Evolutionary conservation across 2,113 vertebrate genomes (phyloP).

Genomic region (Melanerpes aurifrons): DNA sequence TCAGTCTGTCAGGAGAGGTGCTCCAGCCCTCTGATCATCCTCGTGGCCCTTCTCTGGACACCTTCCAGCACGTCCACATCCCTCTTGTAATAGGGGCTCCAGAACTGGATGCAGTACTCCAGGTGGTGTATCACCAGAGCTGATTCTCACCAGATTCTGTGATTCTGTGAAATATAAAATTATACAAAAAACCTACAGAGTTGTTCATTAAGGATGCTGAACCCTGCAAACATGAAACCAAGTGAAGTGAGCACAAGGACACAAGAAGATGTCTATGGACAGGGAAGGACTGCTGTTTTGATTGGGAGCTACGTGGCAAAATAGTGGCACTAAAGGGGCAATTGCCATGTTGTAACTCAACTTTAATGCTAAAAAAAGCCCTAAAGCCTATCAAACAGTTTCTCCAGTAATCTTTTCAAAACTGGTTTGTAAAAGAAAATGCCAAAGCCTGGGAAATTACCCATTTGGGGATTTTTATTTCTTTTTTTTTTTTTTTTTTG

Average conservation of each 20-base stretch:
- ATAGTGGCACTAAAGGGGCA: not conserved
- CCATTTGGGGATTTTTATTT: not conserved
- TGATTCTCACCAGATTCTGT: too few species aligned
- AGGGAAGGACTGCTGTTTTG: not conserved
- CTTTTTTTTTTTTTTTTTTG: not conserved
- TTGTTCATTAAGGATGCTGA: not conserved
- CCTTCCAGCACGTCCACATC: too few species aligned
- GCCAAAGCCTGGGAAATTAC: not conserved
- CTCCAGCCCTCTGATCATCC: too few species aligned
- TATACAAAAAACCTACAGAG: not conserved
- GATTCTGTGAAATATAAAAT: not conserved
- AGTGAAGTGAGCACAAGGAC: not conserved
- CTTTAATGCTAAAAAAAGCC: not conserved
- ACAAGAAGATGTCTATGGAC: not conserved
- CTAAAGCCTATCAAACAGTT: not conserved
- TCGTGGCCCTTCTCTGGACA: too few species aligned
- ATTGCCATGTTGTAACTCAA: not conserved
- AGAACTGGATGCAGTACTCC: too few species aligned
- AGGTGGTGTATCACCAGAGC: too few species aligned
- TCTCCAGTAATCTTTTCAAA: not conserved
- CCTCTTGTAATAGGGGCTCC: too few species aligned
- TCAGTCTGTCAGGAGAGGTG: too few species aligned
- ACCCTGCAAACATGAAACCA: not conserved
- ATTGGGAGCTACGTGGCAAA: not conserved
- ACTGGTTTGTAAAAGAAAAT: not conserved